Base-by-base conservation (phyloP, 2,797 vertebrate genomes). In the Enteromius unitaeniatus region DNA sequence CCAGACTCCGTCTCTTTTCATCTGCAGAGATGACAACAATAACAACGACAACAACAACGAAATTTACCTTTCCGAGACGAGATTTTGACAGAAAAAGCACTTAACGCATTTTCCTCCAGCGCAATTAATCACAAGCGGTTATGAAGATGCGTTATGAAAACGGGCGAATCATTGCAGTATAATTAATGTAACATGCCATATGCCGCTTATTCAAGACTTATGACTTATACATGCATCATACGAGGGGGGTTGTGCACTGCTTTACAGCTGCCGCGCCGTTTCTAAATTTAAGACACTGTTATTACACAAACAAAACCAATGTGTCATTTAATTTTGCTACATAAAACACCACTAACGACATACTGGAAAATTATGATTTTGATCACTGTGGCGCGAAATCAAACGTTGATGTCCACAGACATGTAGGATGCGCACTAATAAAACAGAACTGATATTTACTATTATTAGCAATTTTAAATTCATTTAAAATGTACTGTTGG, bases 11-110 rank as follows among this genome's bases (percentile, higher is more conserved):
- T 88, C 91, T 93, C 88, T 90, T 92, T 84, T 91, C 91, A 91
- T 93, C 90, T 89, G 92, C 90, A 72, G 91, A 85, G 90, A 94
- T 93, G 92, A 89, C 87, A 92, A 93, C 92, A 93, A 92, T 92
- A 94, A 93, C 90, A 89, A 93, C 92, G 82, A 84, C 69, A n/a
- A 83, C 69, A n/a, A 83, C 80, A 85, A 60, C 81, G 28, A 85
- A 86, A 73, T 49, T 19, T 84, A 70, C 53, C 31, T 83, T 82
- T 73, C 79, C 65, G 84, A 67, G 79, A 80, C 51, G 79, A 83
- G 79, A 73, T 75, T 51, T 19, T 47, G 64, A 79, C 83, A 26
- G 10, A 77, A 79, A 85, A 75, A 60, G 65, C 86, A 74, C 78
- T 81, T 74, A 55, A 62, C 19, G 75, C 60, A 45, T 14, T 76